Percentiles rank a stretch among this genome's conserved stretches.
phyloP scores from a whole-genome alignment of 92 coral and sea anemone species.

The Umimayanthus chanpuru region DNA sequence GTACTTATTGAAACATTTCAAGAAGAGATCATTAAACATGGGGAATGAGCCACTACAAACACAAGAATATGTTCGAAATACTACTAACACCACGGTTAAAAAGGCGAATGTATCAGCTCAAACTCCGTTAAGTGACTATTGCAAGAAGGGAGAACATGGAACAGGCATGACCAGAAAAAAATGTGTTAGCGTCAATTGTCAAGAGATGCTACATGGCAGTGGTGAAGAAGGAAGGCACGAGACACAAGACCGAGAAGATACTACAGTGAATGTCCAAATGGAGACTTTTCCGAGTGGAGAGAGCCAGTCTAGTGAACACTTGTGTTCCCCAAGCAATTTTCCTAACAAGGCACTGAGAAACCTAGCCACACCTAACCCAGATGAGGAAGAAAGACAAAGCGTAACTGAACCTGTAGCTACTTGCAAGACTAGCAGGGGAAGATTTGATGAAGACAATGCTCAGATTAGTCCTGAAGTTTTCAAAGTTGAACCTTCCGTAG shows the following conservation, averaged over 20 bases:
- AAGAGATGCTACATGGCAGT: background rate
- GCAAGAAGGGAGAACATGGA: background rate
- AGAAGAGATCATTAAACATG: no score
- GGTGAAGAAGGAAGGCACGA: constrained; percentile 12
- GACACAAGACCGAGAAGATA: background rate
- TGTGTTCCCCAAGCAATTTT: background rate
- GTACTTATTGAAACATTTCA: no score
- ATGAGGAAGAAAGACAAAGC: background rate
- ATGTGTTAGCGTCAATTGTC: background rate
- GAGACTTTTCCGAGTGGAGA: constrained; percentile 8
- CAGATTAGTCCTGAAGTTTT: constrained; percentile 1
- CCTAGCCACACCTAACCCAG: constrained; percentile 11
- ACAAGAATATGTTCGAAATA: no score
- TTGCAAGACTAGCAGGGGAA: background rate
- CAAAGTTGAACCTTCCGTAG: no score
- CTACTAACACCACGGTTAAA: no score
- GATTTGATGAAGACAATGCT: background rate
- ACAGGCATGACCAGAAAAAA: background rate
- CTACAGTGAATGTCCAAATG: constrained; percentile 5
- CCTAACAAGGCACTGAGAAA: background rate
- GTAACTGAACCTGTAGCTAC: background rate
- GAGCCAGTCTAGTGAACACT: background rate
- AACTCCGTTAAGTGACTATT: background rate
- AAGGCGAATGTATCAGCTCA: no score
- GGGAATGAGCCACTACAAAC: no score